phyloP scores from a whole-genome alignment of 2,888 invertebrate species.

The Iselma pallidipennis region DNA sequence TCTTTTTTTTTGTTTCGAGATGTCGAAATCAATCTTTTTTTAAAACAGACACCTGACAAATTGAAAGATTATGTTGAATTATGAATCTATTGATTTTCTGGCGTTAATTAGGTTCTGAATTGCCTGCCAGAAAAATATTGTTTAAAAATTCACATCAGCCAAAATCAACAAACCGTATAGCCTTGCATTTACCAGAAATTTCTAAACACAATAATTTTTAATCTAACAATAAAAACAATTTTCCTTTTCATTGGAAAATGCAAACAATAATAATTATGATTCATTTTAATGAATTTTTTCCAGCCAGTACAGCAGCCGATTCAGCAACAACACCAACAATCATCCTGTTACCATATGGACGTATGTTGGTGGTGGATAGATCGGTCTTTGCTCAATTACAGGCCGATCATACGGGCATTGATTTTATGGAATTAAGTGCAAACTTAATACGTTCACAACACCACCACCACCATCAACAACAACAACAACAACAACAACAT shows the following conservation, averaged over 20 bases:
- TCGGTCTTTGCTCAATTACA: constrained; percentile 60
- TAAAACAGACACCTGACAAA: too few species aligned
- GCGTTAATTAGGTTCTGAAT: background rate
- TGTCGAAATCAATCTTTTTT: too few species aligned
- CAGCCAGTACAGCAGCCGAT: constrained; percentile 41
- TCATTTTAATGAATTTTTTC: too few species aligned
- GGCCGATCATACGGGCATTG: constrained; percentile 55
- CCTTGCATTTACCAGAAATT: background rate
- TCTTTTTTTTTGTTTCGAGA: too few species aligned
- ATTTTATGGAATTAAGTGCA: constrained; percentile 60
- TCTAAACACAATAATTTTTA: background rate
- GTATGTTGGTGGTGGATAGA: constrained; percentile 62
- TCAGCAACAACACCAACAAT: constrained; percentile 60
- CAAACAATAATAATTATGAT: too few species aligned
- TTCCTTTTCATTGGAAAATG: too few species aligned
- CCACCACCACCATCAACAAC: too few species aligned
- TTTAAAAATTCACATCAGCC: background rate
- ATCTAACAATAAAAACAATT: too few species aligned
- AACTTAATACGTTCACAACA: constrained; percentile 57
- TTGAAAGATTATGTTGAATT: background rate
- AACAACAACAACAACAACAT: constrained; percentile 22
- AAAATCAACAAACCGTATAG: background rate
- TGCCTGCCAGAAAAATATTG: background rate
- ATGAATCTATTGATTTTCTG: background rate
- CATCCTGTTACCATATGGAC: constrained; percentile 60